These are phyloP conservation scores for Spea multiplicata DNA, from an alignment of 2,113 vertebrate genomes.

Conservation along the genomic window DNA sequence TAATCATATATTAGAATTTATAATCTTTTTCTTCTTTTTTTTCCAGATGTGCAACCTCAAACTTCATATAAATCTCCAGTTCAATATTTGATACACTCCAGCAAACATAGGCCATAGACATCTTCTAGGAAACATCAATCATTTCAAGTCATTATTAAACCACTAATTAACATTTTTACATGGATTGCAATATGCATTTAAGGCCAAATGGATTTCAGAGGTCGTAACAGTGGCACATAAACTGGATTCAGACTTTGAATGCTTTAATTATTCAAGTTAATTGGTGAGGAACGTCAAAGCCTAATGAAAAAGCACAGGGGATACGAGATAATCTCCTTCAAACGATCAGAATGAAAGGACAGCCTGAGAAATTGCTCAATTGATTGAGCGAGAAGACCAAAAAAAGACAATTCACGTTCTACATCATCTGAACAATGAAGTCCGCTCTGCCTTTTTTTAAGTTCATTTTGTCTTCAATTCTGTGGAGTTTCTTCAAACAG, in stretches of 20 bases:
- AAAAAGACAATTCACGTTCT: background rate
- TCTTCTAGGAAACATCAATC: background rate
- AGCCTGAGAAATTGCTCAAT: background rate
- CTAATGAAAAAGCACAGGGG: slow-evolving; percentile 5
- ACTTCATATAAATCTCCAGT: background rate
- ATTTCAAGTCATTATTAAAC: background rate
- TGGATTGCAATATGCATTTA: slow-evolving; percentile 12
- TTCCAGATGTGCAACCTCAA: slow-evolving; percentile 43
- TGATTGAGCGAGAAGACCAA: background rate
- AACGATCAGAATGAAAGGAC: background rate
- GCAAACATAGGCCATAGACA: background rate
- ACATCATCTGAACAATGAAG: background rate
- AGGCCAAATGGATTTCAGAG: background rate
- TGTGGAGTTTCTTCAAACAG: background rate
- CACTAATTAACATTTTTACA: background rate
- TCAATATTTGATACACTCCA: fast-evolving
- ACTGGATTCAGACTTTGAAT: background rate
- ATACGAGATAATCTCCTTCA: background rate
- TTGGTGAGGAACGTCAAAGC: background rate
- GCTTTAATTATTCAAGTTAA: background rate
- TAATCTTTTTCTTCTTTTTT: background rate
- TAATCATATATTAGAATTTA: background rate
- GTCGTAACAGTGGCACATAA: background rate
- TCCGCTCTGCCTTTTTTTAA: background rate
- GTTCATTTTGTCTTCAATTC: background rate